Base-by-base conservation (phyloP, 2,888 invertebrate genomes). In the Drosophila austrosaltans region DNA sequence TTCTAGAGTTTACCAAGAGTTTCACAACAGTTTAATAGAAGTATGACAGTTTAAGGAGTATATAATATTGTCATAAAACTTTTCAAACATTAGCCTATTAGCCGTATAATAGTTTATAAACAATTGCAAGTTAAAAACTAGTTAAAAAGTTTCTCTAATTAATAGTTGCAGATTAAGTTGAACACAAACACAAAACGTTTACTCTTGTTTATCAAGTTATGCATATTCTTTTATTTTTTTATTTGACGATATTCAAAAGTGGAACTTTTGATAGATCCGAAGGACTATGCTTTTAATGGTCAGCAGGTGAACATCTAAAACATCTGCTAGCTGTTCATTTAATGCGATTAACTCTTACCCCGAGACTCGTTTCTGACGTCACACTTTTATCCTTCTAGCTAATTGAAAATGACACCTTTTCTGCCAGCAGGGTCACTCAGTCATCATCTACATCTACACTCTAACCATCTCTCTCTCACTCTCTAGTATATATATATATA, bases 331-430 rank as follows among this genome's bases (percentile, higher is more conserved):
- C 48, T 48, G 48, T 2, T 48, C 48, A 48, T 30, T 42, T 71
- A 72, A 72, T 73, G 67, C 72, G 74, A 72, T 68, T 74, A 69
- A 69, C 60, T 42, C 56, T 36, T 12, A 6, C 10, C 28, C 53
- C 56, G 57, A 62, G 16, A 60, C 60, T 56, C 32, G 42, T 53
- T 32, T 36, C 39, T 6, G 5, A 36, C 40, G 8, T 20, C 32
- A 30, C 40, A 39, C 40, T 63, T 16, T 30, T 40, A 58, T 53
- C 63, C 59, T 16, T 44, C 40, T 42, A 63, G 75, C 65, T 74
- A 74, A 74, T 74, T 74, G 74, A 74, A 74, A 75, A 66, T 59
- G 74, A 74, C 75, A 70, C 70, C 69, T 75, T 74, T 65, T n/a
- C 74, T 56, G 63, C 59, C 72, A 56, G 28, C 36, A 59, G 67